phyloP scores from a whole-genome alignment of 2,888 invertebrate genomes.

The Trichopoda pennipes region DNA sequence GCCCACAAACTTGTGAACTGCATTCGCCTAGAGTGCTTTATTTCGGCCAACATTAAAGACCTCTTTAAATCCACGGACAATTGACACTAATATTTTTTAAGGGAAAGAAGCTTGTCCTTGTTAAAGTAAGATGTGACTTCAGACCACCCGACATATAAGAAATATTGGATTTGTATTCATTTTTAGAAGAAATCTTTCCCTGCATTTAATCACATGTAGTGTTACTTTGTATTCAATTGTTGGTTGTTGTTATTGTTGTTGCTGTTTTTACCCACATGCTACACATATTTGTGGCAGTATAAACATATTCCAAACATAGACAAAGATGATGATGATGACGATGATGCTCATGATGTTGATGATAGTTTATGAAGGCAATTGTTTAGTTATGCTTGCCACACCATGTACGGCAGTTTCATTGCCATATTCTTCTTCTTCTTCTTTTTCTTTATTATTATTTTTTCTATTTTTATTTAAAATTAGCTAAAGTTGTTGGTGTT shows the following conservation, averaged over 20 bases:
- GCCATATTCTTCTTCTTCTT: constrained; percentile 50
- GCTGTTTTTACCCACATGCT: constrained; percentile 38
- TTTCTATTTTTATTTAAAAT: neutral
- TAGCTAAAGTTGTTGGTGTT: constrained; percentile 23
- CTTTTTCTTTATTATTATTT: no score
- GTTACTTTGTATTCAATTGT: neutral
- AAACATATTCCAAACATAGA: constrained; percentile 17
- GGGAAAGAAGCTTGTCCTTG: no score
- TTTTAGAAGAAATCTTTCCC: neutral
- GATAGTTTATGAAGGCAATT: constrained; percentile 59
- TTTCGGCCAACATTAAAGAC: no score
- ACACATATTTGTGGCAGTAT: neutral
- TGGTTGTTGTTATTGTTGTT: no score
- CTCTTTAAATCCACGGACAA: no score
- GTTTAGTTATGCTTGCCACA: constrained; percentile 55
- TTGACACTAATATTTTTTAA: no score
- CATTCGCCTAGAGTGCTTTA: no score
- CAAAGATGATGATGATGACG: constrained; percentile 17
- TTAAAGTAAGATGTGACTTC: no score
- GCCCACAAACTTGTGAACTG: no score
- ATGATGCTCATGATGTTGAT: neutral
- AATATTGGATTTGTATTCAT: no score
- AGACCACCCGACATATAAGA: no score
- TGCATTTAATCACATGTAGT: no score
- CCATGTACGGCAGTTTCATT: constrained; percentile 61